Conservation (phyloP, 2,797 vertebrate species). For the Cirrhinus mrigala region DNA sequence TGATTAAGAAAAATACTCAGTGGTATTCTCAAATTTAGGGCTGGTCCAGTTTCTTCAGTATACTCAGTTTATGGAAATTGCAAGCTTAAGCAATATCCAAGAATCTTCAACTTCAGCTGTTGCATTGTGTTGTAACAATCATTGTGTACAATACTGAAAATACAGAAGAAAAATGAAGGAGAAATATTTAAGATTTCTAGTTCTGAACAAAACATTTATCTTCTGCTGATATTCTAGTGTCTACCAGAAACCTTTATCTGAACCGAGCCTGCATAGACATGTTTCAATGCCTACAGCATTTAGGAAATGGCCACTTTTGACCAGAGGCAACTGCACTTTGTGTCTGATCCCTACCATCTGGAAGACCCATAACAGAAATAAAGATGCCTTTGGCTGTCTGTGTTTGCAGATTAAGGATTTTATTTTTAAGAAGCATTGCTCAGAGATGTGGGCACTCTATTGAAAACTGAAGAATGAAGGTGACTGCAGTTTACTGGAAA, state of each 20-base stretch:
- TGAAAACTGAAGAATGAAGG: not conserved
- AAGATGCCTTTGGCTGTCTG: slow-evolving; percentile 8
- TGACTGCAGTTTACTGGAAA: slow-evolving; percentile 5
- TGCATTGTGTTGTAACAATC: not conserved
- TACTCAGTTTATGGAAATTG: no score
- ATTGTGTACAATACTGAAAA: not conserved
- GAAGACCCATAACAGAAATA: slow-evolving; percentile 30
- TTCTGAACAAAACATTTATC: not conserved
- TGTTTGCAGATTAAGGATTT: not conserved
- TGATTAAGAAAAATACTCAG: not conserved
- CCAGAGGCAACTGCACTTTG: not conserved
- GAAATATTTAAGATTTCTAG: not conserved
- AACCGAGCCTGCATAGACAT: slow-evolving; percentile 14
- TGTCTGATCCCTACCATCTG: slow-evolving; percentile 14
- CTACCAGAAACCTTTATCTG: not conserved
- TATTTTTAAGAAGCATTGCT: not conserved
- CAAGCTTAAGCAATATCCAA: not conserved
- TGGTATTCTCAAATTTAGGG: not conserved
- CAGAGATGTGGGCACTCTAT: not conserved
- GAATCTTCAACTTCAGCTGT: not conserved
- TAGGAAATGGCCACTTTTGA: slow-evolving; percentile 25
- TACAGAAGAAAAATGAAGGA: no score
- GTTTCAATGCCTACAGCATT: slow-evolving; percentile 2
- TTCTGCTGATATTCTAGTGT: not conserved
- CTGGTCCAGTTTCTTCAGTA: not conserved